Evolutionary conservation across 2,888 invertebrate genomes (phyloP).

Genomic region (Chrysotoxum bicinctum): DNA sequence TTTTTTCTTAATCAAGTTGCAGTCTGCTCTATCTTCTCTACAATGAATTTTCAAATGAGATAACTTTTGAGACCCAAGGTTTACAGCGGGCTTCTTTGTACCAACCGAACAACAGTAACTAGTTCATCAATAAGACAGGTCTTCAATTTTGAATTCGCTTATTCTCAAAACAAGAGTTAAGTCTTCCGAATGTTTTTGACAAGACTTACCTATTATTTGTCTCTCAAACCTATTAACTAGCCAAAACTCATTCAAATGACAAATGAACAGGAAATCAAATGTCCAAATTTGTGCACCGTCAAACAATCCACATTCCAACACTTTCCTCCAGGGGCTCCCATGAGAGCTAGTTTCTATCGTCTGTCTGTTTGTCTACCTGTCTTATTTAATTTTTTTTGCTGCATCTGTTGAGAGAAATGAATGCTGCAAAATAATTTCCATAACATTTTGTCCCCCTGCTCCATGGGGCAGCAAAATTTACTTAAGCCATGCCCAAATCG

Average conservation of each 20-base stretch:
- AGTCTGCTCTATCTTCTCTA: too few relatives aligned
- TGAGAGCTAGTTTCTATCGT: background rate
- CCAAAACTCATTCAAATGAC: background rate
- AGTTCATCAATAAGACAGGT: too few relatives aligned
- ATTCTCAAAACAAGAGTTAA: too few relatives aligned
- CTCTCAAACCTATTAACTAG: background rate
- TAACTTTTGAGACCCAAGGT: too few relatives aligned
- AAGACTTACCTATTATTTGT: background rate
- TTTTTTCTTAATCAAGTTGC: too few relatives aligned
- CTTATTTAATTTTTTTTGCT: background rate
- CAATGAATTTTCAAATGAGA: too few relatives aligned
- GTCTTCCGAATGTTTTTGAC: too few relatives aligned
- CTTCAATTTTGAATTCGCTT: too few relatives aligned
- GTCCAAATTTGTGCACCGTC: slow-evolving; percentile 4
- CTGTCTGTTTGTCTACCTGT: background rate
- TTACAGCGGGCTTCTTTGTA: too few relatives aligned
- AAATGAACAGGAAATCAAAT: slow-evolving; percentile 9
- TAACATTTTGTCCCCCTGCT: slow-evolving; percentile 37
- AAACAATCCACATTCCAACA: slow-evolving; percentile 25
- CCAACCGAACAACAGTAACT: too few relatives aligned
- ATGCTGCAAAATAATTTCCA: slow-evolving; percentile 35
- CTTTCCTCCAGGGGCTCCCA: slow-evolving; percentile 9
- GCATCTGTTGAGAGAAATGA: slow-evolving; percentile 17
- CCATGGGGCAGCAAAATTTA: slow-evolving; percentile 40
- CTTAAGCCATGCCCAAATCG: slow-evolving; percentile 49